Evolutionary conservation across 2,797 vertebrate species (phyloP), one percentile per base, ranked within the genome.

Genomic region (Chiloscyllium punctatum): DNA sequence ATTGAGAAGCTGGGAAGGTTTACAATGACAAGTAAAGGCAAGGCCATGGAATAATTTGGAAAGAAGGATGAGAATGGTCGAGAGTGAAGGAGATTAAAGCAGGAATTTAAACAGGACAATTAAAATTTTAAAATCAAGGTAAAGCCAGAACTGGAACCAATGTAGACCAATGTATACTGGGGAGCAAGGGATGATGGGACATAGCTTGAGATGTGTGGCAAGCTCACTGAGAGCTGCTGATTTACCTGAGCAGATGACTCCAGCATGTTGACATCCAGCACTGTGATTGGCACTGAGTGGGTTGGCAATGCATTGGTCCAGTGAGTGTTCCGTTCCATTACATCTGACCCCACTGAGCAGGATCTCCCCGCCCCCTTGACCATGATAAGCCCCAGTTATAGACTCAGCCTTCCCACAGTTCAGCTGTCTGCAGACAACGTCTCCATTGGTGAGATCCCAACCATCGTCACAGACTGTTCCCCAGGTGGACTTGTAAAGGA

Each of bases 171-270:
- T 62, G 57, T 62, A 62, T 11, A 13, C 57, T 62, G 9, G 57
- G 57, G 57, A 62, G 57, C 8, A 62, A 62, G 57, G 57, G 57
- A 62, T 62, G 57, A 62, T 9, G 57, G 57, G 7, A 62, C 57
- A 0, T 62, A 57, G 57, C 11, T 8, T 62, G 57, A 57, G 4
- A 57, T 71, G 21, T 21, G 21, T 71, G 4, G 21, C 69, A 71
- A 4, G 69, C 25, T 23, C 21, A 71, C 25, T 62, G 57, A 62
- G 11, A 62, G 57, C 57, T 62, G 57, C 57, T 6, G 15, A 42
- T 23, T 51, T 87, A 95, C 95, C 95, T 95, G 95, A 94, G 13
- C 95, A 95, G 48, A 94, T 3, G 16, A 95, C 90, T 33, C 90
- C 88, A 33, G 71, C 87, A 0, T 90, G 23, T 3, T 37, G 87